Evolutionary conservation across 53 echinoderm and acorn worm species (phyloP).

Genomic region (Mesocentrotus franciscanus): DNA sequence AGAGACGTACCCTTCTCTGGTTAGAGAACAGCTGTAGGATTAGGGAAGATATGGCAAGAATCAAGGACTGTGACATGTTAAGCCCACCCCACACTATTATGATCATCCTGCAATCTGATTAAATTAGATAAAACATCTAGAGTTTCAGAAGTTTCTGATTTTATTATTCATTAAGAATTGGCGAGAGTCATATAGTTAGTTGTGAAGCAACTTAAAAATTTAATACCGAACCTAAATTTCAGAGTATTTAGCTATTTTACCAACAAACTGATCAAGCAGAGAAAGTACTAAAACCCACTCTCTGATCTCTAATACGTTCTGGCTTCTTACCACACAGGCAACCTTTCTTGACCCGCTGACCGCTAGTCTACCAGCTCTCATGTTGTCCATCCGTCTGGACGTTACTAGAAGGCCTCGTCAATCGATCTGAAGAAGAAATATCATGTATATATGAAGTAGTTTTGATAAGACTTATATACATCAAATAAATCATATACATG

Average conservation of each 20-base stretch:
- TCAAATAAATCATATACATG: neutral
- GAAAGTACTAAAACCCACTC: too few species aligned
- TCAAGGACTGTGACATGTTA: too few species aligned
- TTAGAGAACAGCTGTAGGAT: constrained; percentile 86
- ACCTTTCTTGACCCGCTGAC: constrained; percentile 97
- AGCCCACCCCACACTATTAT: too few species aligned
- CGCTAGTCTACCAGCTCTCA: constrained; percentile 88
- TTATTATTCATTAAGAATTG: neutral
- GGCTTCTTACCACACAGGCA: constrained; percentile 88
- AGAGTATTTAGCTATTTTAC: too few species aligned
- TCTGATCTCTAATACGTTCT: neutral
- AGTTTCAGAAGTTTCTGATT: neutral
- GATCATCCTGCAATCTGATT: too few species aligned
- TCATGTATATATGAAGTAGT: neutral
- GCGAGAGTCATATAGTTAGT: neutral
- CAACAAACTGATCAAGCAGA: too few species aligned
- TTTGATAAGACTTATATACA: neutral
- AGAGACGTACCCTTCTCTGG: constrained; percentile 85
- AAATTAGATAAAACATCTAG: too few species aligned
- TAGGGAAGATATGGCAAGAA: neutral
- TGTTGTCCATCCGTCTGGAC: constrained; percentile 87
- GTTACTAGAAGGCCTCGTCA: constrained; percentile 83
- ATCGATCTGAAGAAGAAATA: constrained; percentile 40
- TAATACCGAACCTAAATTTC: too few species aligned
- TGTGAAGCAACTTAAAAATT: neutral